Conservation (phyloP, 2,797 vertebrate genomes). For the Ctenopoma kingsleyae region DNA sequence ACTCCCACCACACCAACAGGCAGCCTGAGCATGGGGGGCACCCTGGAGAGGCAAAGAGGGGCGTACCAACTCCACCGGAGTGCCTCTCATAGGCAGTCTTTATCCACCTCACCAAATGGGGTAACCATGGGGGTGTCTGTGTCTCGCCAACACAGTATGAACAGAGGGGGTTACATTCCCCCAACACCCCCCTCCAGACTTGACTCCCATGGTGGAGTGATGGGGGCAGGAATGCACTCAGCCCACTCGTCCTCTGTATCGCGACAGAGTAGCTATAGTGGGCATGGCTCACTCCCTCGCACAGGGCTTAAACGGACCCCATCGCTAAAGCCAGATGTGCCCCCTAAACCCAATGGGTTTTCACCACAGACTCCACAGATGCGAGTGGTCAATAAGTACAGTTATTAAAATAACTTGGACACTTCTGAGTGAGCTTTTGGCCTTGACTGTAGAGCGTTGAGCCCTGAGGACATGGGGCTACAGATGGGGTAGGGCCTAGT, state of each 20-base stretch:
- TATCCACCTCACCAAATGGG: constrained; percentile 95
- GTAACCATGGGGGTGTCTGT: constrained; percentile 94
- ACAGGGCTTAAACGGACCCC: constrained; percentile 96
- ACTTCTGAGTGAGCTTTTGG: constrained; percentile 69
- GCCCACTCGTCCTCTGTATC: constrained; percentile 88
- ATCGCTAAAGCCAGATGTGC: constrained; percentile 97
- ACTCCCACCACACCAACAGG: constrained; percentile 89
- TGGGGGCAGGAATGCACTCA: constrained; percentile 90
- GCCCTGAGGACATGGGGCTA: constrained; percentile 51
- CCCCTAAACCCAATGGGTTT: constrained; percentile 96
- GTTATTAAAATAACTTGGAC: constrained; percentile 87
- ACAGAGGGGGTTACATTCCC: constrained; percentile 92
- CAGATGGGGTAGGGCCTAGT: constrained; percentile 71
- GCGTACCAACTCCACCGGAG: constrained; percentile 91
- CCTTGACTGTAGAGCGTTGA: constrained; percentile 74
- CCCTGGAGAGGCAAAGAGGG: constrained; percentile 94
- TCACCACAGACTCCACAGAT: constrained; percentile 93
- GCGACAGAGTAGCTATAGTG: constrained; percentile 95
- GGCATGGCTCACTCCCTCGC: constrained; percentile 95
- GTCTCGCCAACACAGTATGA: constrained; percentile 96
- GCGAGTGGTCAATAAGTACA: constrained; percentile 97
- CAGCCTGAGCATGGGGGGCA: constrained; percentile 89
- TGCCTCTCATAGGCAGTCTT: constrained; percentile 95
- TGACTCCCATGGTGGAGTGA: constrained; percentile 93
- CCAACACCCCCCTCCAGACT: constrained; percentile 92